Conservation (phyloP, 2,797 vertebrate genomes). For the Tragopan temminckii region DNA sequence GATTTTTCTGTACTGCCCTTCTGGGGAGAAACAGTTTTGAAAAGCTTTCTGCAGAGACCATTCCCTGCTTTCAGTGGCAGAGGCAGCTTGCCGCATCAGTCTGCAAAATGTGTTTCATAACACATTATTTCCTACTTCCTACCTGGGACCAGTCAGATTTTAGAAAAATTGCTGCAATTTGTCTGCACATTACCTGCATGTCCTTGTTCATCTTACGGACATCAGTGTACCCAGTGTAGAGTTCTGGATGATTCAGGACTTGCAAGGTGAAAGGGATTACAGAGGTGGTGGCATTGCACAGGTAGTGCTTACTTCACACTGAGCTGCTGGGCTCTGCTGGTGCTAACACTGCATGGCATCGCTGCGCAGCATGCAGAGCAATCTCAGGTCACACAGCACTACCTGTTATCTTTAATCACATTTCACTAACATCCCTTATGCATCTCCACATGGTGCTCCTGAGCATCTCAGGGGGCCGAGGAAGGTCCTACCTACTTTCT, state of each 20-base stretch:
- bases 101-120: background rate
- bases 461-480: background rate
- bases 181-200: background rate
- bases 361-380: accelerated
- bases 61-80: background rate
- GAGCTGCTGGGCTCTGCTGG: accelerated
- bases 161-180: background rate
- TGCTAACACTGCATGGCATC: background rate
- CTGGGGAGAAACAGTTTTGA: background rate
- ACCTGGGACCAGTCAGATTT: background rate
- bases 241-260: background rate
- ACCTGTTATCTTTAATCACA: accelerated
- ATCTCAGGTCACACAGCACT: accelerated
- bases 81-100: background rate
- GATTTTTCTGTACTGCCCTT: background rate
- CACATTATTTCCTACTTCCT: background rate
- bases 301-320: background rate
- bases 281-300: accelerated
- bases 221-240: background rate
- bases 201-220: background rate
- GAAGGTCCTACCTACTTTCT: background rate
- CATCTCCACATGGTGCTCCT: accelerated
- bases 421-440: accelerated
- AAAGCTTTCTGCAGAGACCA: background rate
- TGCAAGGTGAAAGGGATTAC: background rate